Percentiles rank a stretch among this genome's conserved stretches.
Conservation (phyloP, 2,113 vertebrate species). For the Coracopsis vasa region DNA sequence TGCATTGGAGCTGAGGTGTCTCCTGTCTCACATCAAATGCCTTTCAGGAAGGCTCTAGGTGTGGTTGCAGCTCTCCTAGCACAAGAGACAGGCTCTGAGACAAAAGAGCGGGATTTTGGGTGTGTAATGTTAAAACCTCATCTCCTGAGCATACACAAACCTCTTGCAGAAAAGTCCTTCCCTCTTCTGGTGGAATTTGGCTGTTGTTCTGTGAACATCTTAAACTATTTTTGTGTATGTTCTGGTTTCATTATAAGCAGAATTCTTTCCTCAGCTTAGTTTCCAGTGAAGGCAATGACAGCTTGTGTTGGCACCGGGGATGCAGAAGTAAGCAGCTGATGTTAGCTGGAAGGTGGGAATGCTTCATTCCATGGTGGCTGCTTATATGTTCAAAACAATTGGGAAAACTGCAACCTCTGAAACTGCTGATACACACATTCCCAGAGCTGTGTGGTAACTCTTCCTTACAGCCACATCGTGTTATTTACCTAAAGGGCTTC, state of each 20-base stretch:
- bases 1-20: not conserved
- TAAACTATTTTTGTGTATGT: not conserved
- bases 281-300: not conserved
- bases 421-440: not conserved
- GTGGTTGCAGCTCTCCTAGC: not conserved
- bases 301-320: not conserved
- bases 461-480: not conserved
- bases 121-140: not conserved
- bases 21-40: rapidly evolving
- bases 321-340: not conserved
- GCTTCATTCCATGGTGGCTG: not conserved
- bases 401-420: not conserved
- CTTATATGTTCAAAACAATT: rapidly evolving
- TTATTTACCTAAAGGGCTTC: not conserved
- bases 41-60: not conserved
- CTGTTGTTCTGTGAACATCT: not conserved
- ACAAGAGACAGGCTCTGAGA: not conserved
- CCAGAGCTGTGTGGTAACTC: not conserved
- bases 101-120: not conserved
- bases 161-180: not conserved
- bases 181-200: not conserved
- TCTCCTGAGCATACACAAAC: not conserved
- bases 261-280: not conserved
- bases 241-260: not conserved
- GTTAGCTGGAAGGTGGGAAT: not conserved